phyloP scores from a whole-genome alignment of 1,140 invertebrate species.

The Drosophila cardini region DNA sequence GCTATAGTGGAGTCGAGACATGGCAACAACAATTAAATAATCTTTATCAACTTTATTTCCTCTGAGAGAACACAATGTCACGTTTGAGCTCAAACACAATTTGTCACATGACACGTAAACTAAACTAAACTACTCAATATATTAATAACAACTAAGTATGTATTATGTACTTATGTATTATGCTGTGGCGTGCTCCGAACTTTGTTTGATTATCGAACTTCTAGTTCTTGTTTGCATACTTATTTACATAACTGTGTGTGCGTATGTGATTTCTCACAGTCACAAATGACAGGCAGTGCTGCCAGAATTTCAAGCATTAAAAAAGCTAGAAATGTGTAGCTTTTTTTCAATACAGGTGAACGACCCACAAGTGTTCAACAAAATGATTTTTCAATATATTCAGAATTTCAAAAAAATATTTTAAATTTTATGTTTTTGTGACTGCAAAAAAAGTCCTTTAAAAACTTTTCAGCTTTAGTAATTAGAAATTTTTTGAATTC shows the following conservation, averaged over 20 bases:
- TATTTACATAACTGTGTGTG: constrained; percentile 13
- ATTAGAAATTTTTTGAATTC: too few relatives aligned
- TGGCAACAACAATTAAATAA: constrained; percentile 1
- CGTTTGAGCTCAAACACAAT: constrained; percentile 10
- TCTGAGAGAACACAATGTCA: constrained; percentile 5
- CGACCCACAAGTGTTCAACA: too few relatives aligned
- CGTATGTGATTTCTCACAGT: background rate
- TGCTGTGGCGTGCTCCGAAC: constrained; percentile 4
- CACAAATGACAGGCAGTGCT: too few relatives aligned
- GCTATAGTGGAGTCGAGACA: background rate
- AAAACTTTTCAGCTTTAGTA: too few relatives aligned
- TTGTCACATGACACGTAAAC: constrained; percentile 12
- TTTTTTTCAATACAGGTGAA: background rate
- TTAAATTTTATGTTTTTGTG: too few relatives aligned
- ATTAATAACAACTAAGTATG: constrained; percentile 1
- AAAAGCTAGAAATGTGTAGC: background rate
- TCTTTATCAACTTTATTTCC: background rate
- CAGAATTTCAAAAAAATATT: too few relatives aligned
- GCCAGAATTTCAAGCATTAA: too few relatives aligned
- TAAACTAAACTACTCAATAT: background rate
- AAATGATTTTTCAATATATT: too few relatives aligned
- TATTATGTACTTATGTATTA: too few relatives aligned
- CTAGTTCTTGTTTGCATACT: constrained; percentile 1
- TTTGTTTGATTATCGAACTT: background rate
- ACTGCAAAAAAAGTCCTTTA: too few relatives aligned